A percentile compares a stretch with the other conserved stretches of the same genome.
These are phyloP conservation scores for Carcinoscorpius rotundicauda DNA, from an alignment of 1,140 invertebrate species.

Conservation along the genomic window DNA sequence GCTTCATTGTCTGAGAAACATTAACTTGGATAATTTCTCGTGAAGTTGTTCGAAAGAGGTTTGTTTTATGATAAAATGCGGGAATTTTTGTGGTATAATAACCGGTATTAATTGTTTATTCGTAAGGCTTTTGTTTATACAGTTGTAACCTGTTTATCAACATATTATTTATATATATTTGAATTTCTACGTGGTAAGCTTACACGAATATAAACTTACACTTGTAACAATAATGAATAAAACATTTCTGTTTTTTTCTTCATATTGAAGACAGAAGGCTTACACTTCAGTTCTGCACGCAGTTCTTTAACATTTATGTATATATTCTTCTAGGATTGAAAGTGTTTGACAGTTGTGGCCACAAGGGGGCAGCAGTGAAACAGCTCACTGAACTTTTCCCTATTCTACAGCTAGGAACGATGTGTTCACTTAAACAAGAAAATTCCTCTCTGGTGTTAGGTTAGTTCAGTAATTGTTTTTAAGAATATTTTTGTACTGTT, in stretches of 20 bases:
- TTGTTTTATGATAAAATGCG: no score
- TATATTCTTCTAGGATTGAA: conserved; percentile 18
- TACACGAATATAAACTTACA: not conserved
- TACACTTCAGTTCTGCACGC: not conserved
- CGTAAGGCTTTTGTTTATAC: no score
- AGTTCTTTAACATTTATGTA: not conserved
- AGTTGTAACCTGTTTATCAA: not conserved
- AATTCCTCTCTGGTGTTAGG: not conserved
- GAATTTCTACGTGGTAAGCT: not conserved
- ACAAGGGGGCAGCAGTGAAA: conserved; percentile 15
- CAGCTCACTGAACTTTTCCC: conserved; percentile 21
- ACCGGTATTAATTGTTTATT: no score
- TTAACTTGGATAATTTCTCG: no score
- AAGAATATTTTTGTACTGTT: not conserved
- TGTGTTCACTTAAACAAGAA: conserved; percentile 3
- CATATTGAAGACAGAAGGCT: not conserved
- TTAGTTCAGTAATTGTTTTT: not conserved
- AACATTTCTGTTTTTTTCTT: not conserved
- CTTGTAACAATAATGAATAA: not conserved
- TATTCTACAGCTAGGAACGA: conserved; percentile 12
- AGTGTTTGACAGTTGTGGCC: conserved; percentile 23
- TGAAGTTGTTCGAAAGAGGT: no score
- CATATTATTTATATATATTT: not conserved
- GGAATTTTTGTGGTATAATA: no score
- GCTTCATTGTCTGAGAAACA: no score